These are phyloP conservation scores for Drosophila pruinosa DNA, from an alignment of 1,140 invertebrate genomes.

Conservation along the genomic window DNA sequence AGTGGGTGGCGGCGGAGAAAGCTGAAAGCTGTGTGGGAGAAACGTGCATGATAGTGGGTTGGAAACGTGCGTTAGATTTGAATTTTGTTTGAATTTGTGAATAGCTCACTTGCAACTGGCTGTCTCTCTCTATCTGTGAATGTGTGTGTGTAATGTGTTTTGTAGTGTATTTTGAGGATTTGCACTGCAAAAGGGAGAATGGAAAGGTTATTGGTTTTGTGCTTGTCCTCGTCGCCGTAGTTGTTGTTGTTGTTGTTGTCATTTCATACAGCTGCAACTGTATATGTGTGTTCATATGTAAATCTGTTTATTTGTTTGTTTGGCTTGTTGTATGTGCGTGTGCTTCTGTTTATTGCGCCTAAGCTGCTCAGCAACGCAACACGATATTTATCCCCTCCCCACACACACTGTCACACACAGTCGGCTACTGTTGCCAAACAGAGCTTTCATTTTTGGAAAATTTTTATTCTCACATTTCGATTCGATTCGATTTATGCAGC, in stretches of 20 bases:
- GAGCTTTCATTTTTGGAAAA: slow-evolving; percentile 57
- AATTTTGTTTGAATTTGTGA: slow-evolving; percentile 71
- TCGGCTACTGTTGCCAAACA: slow-evolving; percentile 23
- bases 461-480: slow-evolving; percentile 60
- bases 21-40: not conserved
- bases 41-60: slow-evolving; percentile 9
- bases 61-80: slow-evolving; percentile 55
- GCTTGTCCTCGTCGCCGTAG: slow-evolving; percentile 12
- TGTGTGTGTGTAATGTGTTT: slow-evolving; percentile 65
- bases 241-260: slow-evolving; percentile 70
- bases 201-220: slow-evolving; percentile 38
- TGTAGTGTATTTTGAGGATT: slow-evolving; percentile 79
- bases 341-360: slow-evolving; percentile 71
- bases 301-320: slow-evolving; percentile 61
- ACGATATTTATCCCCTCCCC: slow-evolving; percentile 70
- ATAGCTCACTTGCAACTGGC: slow-evolving; percentile 16
- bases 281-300: slow-evolving; percentile 51
- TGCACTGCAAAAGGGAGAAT: slow-evolving; percentile 66
- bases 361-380: slow-evolving; percentile 79
- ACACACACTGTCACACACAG: not conserved
- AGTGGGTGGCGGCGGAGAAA: not conserved
- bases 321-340: slow-evolving; percentile 23
- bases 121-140: not conserved
- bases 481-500: slow-evolving; percentile 74
- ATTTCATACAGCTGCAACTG: slow-evolving; percentile 37